phyloP scores from a whole-genome alignment of 2,113 vertebrate genomes.

The Sula dactylatra region DNA sequence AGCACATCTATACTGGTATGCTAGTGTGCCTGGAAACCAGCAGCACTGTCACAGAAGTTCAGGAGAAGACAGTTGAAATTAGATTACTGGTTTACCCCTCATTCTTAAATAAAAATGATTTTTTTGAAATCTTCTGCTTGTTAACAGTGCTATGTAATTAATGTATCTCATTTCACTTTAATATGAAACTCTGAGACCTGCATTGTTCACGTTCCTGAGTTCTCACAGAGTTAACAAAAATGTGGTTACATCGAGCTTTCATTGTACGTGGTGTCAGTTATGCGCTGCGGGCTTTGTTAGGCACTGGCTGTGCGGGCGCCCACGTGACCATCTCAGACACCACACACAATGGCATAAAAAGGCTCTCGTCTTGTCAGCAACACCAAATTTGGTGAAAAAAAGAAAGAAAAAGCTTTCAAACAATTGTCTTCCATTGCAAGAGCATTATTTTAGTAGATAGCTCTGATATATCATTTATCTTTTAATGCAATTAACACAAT shows the following conservation, averaged over 20 bases:
- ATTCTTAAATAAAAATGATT: neutral
- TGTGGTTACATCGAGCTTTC: slow-evolving; percentile 48
- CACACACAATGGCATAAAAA: slow-evolving; percentile 48
- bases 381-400: neutral
- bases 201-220: neutral
- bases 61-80: neutral
- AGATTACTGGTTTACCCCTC: neutral
- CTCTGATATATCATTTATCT: neutral
- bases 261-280: neutral
- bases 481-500: neutral
- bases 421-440: neutral
- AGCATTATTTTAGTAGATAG: neutral
- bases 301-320: neutral
- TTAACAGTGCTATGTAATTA: neutral
- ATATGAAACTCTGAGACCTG: neutral
- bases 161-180: neutral
- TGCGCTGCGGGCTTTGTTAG: slow-evolving; percentile 11
- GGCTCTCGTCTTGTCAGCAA: slow-evolving; percentile 48
- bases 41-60: neutral
- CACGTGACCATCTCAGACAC: slow-evolving; percentile 50
- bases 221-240: slow-evolving; percentile 44
- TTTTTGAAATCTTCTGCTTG: neutral
- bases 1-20: neutral
- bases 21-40: neutral
- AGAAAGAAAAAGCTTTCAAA: neutral